Evolutionary conservation across 2,113 vertebrate species (phyloP).

Genomic region (Corythornis madagascariensis): DNA sequence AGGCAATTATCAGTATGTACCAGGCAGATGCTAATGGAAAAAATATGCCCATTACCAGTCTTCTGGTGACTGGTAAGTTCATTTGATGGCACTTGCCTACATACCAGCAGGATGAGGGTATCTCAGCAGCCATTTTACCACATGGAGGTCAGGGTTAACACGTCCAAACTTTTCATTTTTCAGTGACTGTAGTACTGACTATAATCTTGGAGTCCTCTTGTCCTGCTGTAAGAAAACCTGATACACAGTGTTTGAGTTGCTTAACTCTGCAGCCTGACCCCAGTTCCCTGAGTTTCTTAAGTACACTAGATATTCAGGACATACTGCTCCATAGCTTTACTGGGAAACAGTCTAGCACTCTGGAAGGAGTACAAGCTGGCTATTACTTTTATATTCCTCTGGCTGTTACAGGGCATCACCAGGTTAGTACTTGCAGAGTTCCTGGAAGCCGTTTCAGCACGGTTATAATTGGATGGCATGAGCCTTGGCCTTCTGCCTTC

Average conservation of each 20-base stretch:
- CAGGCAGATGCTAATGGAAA: neutral
- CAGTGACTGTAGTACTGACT: neutral
- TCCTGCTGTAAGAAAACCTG: neutral
- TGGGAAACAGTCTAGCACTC: slow-evolving; percentile 54
- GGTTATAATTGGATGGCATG: neutral
- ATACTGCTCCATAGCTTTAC: slow-evolving; percentile 70
- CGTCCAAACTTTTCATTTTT: neutral
- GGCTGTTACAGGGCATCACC: slow-evolving; percentile 40
- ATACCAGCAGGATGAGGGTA: neutral
- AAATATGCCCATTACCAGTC: neutral
- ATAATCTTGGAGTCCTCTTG: neutral
- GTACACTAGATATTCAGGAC: neutral
- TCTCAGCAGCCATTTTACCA: neutral
- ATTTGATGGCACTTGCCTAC: neutral
- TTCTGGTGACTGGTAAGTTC: neutral
- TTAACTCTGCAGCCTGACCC: neutral
- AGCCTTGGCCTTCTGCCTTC: neutral
- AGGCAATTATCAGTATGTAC: neutral
- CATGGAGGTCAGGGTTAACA: neutral
- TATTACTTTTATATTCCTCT: slow-evolving; percentile 70
- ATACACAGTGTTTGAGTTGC: neutral
- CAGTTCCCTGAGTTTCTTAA: neutral
- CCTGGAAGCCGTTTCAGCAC: neutral
- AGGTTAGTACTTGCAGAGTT: slow-evolving; percentile 38
- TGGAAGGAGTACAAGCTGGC: slow-evolving; percentile 65